Conservation (phyloP, 2,888 invertebrate genomes). For the Resseliella maxima region DNA sequence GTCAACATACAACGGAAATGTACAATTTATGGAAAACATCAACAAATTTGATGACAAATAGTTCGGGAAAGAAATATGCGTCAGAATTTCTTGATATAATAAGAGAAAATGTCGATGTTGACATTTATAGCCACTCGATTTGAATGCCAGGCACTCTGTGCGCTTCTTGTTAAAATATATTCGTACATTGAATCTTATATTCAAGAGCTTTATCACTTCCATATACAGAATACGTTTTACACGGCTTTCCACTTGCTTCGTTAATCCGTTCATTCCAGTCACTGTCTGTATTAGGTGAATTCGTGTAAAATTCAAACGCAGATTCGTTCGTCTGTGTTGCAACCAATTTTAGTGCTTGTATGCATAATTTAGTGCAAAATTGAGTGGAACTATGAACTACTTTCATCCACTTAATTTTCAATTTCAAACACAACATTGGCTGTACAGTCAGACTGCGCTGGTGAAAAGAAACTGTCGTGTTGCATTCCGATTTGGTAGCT, state of each 20-base stretch:
- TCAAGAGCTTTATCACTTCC: neutral
- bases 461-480: neutral
- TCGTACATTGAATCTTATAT: neutral
- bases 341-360: conserved; percentile 21
- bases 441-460: neutral
- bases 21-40: neutral
- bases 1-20: neutral
- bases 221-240: neutral
- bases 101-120: neutral
- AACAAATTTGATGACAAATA: neutral
- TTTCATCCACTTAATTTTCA: conserved; percentile 51
- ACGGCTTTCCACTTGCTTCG: neutral
- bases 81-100: neutral
- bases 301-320: conserved; percentile 44
- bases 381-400: conserved; percentile 48
- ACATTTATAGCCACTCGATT: conserved; percentile 20
- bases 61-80: neutral
- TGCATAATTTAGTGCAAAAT: conserved; percentile 53
- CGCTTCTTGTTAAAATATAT: neutral
- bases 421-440: conserved; percentile 26
- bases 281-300: neutral
- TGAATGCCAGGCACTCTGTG: neutral
- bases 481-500: neutral
- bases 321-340: neutral
- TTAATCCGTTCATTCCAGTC: neutral